Conservation (phyloP, 2,113 vertebrate genomes). For the Paramormyrops kingsleyae region DNA sequence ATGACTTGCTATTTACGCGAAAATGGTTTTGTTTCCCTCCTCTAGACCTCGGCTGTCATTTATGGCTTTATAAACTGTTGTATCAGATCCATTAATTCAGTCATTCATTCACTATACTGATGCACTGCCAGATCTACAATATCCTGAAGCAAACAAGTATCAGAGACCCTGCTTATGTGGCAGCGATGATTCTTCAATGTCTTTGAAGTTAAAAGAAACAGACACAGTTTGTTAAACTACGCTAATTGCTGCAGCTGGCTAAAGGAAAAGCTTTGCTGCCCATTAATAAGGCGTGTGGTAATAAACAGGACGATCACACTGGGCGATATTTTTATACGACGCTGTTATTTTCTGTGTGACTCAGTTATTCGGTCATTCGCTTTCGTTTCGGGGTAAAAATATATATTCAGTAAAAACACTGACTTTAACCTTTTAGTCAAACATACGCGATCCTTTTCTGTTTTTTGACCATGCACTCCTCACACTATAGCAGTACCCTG, state of each 20-base stretch:
- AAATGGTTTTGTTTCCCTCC: neutral
- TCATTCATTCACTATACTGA: neutral
- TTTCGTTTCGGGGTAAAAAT: neutral
- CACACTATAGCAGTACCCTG: neutral
- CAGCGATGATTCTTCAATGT: neutral
- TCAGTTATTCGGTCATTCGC: neutral
- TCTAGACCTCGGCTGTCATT: neutral
- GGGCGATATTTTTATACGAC: neutral
- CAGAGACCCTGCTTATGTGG: neutral
- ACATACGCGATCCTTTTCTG: neutral
- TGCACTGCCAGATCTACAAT: neutral
- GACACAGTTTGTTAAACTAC: neutral
- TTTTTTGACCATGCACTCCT: neutral
- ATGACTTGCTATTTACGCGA: neutral
- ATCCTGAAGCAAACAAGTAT: neutral
- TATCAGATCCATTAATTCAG: neutral
- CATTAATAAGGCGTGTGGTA: neutral
- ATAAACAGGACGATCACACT: neutral
- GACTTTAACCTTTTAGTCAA: neutral
- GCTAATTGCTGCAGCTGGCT: neutral
- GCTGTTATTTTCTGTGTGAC: neutral
- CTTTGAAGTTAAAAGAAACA: neutral
- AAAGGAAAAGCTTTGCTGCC: neutral
- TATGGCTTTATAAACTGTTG: neutral
- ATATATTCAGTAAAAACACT: neutral